These are phyloP conservation scores for Myopa testacea DNA, from an alignment of 2,888 invertebrate species.

Conservation along the genomic window DNA sequence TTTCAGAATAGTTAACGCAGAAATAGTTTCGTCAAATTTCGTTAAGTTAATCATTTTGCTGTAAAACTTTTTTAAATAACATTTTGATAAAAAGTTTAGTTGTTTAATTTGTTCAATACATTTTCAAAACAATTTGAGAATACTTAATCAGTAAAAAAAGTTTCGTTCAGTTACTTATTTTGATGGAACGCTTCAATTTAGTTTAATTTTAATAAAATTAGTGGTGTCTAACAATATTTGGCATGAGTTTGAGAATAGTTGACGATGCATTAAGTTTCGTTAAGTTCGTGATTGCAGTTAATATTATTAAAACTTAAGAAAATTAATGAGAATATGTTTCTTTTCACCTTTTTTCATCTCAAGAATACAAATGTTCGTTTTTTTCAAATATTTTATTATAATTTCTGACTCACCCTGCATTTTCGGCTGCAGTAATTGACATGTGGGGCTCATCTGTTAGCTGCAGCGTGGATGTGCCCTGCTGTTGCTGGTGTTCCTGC, in stretches of 20 bases:
- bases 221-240: too few relatives aligned
- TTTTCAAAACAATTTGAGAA: too few relatives aligned
- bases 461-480: slow-evolving; percentile 68
- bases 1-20: too few relatives aligned
- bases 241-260: neutral
- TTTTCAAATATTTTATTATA: neutral
- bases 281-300: neutral
- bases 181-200: too few relatives aligned
- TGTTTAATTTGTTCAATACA: too few relatives aligned
- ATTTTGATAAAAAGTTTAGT: too few relatives aligned
- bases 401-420: slow-evolving; percentile 67
- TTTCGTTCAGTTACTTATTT: neutral
- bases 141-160: neutral
- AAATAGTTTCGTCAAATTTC: slow-evolving; percentile 9
- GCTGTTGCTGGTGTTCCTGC: slow-evolving; percentile 49
- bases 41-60: neutral
- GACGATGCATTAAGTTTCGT: slow-evolving; percentile 6
- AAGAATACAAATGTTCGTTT: neutral
- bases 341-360: too few relatives aligned
- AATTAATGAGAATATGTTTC: too few relatives aligned
- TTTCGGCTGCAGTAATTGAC: slow-evolving; percentile 70
- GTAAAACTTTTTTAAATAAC: too few relatives aligned
- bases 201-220: too few relatives aligned
- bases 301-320: too few relatives aligned
- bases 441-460: slow-evolving; percentile 70